Conservation (phyloP, 64 coral and sea anemone genomes). For the Stichodactyla helianthus region DNA sequence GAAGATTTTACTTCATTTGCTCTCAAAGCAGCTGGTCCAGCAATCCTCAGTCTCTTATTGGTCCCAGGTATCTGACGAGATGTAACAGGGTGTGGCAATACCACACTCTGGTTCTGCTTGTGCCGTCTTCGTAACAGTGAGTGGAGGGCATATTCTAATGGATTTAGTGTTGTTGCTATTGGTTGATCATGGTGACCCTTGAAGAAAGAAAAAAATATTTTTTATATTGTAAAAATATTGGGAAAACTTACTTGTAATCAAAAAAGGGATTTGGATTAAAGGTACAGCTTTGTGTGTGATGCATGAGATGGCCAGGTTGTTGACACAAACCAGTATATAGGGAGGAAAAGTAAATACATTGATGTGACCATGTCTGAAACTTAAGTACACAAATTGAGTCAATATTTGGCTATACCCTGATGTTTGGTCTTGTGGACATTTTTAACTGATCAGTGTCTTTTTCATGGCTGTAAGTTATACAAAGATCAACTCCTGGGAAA, state of each 20-base stretch:
- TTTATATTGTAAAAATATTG: background rate
- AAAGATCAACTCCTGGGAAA: constrained; percentile 83
- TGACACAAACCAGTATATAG: too few relatives aligned
- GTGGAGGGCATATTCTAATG: constrained; percentile 73
- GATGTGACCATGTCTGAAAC: too few relatives aligned
- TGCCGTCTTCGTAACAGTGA: constrained; percentile 80
- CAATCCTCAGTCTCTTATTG: constrained; percentile 69
- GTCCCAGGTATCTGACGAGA: constrained; percentile 41
- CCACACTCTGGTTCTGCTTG: constrained; percentile 41
- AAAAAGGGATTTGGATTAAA: too few relatives aligned
- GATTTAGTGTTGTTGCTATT: background rate
- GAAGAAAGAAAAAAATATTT: constrained; percentile 3
- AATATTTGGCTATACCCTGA: background rate
- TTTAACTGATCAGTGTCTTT: constrained; percentile 28
- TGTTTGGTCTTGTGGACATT: background rate
- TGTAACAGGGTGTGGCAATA: constrained; percentile 76
- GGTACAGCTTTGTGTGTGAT: too few relatives aligned
- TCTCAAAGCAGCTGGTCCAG: constrained; percentile 60
- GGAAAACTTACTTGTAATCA: too few relatives aligned
- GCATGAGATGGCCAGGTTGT: too few relatives aligned
- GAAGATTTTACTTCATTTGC: constrained; percentile 40
- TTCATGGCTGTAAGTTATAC: constrained; percentile 62
- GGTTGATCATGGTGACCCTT: constrained; percentile 23
- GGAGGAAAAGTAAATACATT: too few relatives aligned
- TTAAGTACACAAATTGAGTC: too few relatives aligned